Evolutionary conservation across 2,797 vertebrate species (phyloP), one percentile per base, ranked within the genome.

Genomic region (Iguana delicatissima): DNA sequence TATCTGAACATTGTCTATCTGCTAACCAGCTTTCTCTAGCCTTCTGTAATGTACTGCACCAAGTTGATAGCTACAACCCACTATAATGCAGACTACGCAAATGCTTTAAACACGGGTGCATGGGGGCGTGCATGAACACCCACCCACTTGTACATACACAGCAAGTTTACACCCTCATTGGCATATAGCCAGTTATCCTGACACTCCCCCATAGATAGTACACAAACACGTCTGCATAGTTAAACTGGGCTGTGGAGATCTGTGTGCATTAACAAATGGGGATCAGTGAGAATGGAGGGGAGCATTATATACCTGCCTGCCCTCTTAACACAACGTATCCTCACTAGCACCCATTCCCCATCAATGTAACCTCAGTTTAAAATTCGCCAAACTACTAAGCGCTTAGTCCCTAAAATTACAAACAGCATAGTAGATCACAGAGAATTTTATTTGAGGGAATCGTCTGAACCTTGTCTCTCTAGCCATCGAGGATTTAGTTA

Each of bases 131-230:
- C n/a, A 24, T 74, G 35, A 38, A 62, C 20, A 73, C 42, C 4
- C 42, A 46, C 42, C 42, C 42, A 46, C 5, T 24, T 90, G 85
- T 82, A 91, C 89, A 93, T 91, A 94, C 94, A 96, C 87, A 67
- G 92, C 95, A 16, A 59, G 95, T 95, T 96, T 93, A 96, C 91
- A 94, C 89, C 94, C 92, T 91, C 91, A 95, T 89, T 93, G 89
- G 87, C 90, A 89, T 52, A 69, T 32, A 91, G 92, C 84, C 95
- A 96, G 95, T 96, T 97, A 96, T 96, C 95, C 91, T 95, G 95
- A 94, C 96, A 96, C 97, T 97, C 96, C 97, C 97, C 97, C 96
- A 97, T 96, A 96, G 96, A 96, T 94, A 94, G 94, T 95, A 96
- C 95, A 96, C 96, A 96, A 96, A 95, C 95, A 94, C 94, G 95